phyloP scores from a whole-genome alignment of 2,888 invertebrate genomes.

The Dynastes grantii region DNA sequence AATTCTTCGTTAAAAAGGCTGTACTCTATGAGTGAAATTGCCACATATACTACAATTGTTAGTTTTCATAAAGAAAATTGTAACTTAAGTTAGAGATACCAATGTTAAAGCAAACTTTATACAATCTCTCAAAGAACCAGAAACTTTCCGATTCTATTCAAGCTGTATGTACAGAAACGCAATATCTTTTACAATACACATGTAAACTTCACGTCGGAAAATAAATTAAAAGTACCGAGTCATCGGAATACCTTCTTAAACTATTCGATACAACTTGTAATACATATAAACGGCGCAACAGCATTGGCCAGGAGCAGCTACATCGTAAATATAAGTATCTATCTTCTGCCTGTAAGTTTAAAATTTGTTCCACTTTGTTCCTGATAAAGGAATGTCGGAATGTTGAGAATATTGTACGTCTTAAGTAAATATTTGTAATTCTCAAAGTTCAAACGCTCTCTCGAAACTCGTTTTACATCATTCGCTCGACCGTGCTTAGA shows the following conservation, averaged over 20 bases:
- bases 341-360: constrained; percentile 19
- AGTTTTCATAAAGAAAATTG: no score
- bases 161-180: background rate
- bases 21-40: no score
- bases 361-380: constrained; percentile 47
- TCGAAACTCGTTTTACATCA: constrained; percentile 38
- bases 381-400: constrained; percentile 47
- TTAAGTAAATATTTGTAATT: constrained; percentile 47
- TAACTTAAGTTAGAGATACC: no score
- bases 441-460: constrained; percentile 46
- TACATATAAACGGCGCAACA: background rate
- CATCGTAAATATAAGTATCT: constrained; percentile 40
- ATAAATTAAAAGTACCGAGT: constrained; percentile 24
- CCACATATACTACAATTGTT: no score
- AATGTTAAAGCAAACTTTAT: no score
- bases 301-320: background rate
- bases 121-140: background rate
- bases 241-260: constrained; percentile 12
- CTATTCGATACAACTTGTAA: constrained; percentile 28
- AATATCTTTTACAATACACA: background rate
- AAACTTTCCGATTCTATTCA: background rate
- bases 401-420: constrained; percentile 46
- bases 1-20: no score
- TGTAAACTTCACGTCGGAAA: background rate
- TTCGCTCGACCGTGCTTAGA: constrained; percentile 22